Conservation (phyloP, 2,888 invertebrate species). For the Galeruca laticollis region DNA sequence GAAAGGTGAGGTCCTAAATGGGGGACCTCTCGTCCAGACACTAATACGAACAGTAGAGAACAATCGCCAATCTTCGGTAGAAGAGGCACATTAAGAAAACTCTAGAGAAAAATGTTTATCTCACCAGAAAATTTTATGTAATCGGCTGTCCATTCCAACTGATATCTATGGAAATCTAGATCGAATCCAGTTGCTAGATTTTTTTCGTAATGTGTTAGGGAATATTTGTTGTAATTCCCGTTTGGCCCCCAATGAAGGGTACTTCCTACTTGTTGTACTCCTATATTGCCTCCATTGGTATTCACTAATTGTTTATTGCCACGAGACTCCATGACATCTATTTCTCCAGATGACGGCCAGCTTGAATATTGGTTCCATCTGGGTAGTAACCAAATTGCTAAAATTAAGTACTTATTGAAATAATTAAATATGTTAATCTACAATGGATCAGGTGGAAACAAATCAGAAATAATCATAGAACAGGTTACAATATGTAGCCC, state of each 20-base stretch:
- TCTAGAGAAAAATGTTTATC: not conserved
- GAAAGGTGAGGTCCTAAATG: too few relatives aligned
- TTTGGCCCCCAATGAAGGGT: slow-evolving; percentile 79
- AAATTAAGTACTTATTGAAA: slow-evolving; percentile 36
- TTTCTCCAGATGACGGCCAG: slow-evolving; percentile 81
- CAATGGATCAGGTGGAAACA: not conserved
- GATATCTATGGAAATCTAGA: slow-evolving; percentile 74
- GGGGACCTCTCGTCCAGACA: too few relatives aligned
- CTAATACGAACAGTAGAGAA: too few relatives aligned
- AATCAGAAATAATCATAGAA: too few relatives aligned
- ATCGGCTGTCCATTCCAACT: slow-evolving; percentile 75
- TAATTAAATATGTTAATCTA: too few relatives aligned
- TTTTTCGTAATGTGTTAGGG: slow-evolving; percentile 68
- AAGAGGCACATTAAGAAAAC: too few relatives aligned
- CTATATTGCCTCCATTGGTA: slow-evolving; percentile 64
- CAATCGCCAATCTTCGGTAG: too few relatives aligned
- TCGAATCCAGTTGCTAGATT: slow-evolving; percentile 67
- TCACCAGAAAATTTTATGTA: slow-evolving; percentile 66
- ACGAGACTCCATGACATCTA: slow-evolving; percentile 77
- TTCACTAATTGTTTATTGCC: slow-evolving; percentile 69
- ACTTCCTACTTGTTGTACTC: slow-evolving; percentile 71
- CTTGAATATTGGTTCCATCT: slow-evolving; percentile 73
- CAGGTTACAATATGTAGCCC: too few relatives aligned
- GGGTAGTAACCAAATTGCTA: slow-evolving; percentile 81
- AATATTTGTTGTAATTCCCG: slow-evolving; percentile 66